These are phyloP conservation scores for Phrynocephalus vlangalii DNA, from an alignment of 2,797 vertebrate species.

Conservation along the genomic window DNA sequence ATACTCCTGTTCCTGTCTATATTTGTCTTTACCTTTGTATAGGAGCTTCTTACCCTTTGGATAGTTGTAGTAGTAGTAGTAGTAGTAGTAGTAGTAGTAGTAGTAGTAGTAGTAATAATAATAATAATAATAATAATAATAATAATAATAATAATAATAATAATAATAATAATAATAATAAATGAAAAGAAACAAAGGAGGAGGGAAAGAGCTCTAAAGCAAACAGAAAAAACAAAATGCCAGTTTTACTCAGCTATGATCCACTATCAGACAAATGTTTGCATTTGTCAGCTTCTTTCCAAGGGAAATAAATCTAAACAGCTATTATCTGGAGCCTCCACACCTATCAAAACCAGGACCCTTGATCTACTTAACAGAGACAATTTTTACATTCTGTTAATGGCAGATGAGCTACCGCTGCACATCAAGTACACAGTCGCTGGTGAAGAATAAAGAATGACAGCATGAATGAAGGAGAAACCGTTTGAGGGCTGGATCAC, in stretches of 20 bases:
- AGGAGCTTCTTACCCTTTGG: not conserved
- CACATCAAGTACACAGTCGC: not conserved
- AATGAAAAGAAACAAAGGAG: not conserved
- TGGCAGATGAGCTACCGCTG: not conserved
- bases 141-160: too few relatives aligned
- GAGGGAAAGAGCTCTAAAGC: not conserved
- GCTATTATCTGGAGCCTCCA: not conserved
- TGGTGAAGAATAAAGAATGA: not conserved
- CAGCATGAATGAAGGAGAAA: slow-evolving; percentile 14
- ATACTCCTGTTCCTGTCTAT: not conserved
- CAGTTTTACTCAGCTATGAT: not conserved
- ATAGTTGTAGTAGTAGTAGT: too few relatives aligned
- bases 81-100: too few relatives aligned
- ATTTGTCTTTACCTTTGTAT: not conserved
- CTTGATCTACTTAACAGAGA: slow-evolving; percentile 28
- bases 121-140: too few relatives aligned
- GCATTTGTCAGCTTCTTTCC: not conserved
- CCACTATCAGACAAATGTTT: not conserved
- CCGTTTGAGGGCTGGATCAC: slow-evolving; percentile 9
- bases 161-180: too few relatives aligned
- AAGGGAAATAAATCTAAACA: slow-evolving; percentile 7
- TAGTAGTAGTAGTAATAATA: too few relatives aligned
- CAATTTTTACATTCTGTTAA: not conserved
- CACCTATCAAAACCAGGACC: not conserved
- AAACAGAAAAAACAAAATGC: not conserved